Base-by-base conservation (phyloP, 2,797 vertebrate genomes). In the Petrocephalus sullivani region DNA sequence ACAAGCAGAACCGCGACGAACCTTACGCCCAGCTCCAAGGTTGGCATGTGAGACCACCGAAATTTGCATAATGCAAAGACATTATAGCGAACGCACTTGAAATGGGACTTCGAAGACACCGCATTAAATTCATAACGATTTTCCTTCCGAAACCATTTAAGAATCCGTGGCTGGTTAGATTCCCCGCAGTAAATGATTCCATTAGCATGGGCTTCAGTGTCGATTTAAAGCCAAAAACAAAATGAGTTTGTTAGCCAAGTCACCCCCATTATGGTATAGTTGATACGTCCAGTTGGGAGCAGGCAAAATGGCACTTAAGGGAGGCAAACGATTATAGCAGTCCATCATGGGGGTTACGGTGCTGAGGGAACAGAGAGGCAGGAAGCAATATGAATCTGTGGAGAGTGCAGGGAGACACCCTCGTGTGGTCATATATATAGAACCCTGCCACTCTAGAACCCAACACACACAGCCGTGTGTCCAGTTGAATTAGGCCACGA, bases 131-230 rank as follows among this genome's bases (percentile, higher is more conserved):
- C 51, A 85, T 46, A 57, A 54, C 53, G 12, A 12, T 51, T 54
- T 85, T 57, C 53, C 82, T 51, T 57, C 51, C 82, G 56, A 10
- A 56, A 57, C 75, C 33, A 41, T 8, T 81, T 16, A 87, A 21
- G 51, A n/a, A 89, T 54, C 67, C 87, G 41, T 2, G 21, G 51
- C 64, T 82, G 54, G 81, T 86, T 46, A 82, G 58, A 87, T n/a
- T 78, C 64, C 67, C 61, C 8, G 19, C 41, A 67, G 81, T 64
- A 81, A 81, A 16, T 14, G 33, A 41, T 28, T 41, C 23, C 12
- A 54, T 85, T 85, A 54, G 53, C 14, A 8, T 56, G 51, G 33
- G 14, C 28, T 12, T 78, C 53, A 6, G 82, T 57, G 49, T 21
- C 28, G 21, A 53, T 85, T 85, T 51, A 57, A 85, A 57, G 23